Percentiles rank a stretch among this genome's conserved stretches.
phyloP scores from a whole-genome alignment of 2,888 invertebrate genomes.

The Heliconius charithonia region DNA sequence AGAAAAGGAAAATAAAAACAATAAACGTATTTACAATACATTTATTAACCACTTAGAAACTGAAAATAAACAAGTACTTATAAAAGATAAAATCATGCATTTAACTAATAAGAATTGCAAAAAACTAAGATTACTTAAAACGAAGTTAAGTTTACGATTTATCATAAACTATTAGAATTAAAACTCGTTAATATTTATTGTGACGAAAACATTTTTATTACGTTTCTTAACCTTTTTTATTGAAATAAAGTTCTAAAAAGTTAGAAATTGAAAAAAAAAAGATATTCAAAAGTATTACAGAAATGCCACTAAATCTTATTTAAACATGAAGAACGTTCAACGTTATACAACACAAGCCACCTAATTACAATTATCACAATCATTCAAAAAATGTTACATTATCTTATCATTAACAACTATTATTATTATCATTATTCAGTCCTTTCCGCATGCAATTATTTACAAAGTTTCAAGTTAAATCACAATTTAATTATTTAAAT shows the following conservation, averaged over 20 bases:
- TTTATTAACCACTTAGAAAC: conserved; percentile 17
- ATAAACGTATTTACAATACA: conserved; percentile 3
- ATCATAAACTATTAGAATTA: background rate
- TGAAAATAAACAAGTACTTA: background rate
- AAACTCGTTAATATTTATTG: background rate
- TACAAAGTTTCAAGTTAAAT: background rate
- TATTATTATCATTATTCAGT: conserved; percentile 23
- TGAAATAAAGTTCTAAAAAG: background rate
- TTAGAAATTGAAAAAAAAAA: background rate
- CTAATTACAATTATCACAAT: conserved; percentile 36
- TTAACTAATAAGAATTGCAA: background rate
- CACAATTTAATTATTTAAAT: background rate
- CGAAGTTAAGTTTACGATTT: background rate
- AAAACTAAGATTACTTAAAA: background rate
- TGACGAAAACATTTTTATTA: conserved; percentile 1
- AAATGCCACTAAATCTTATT: background rate
- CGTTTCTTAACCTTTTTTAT: background rate
- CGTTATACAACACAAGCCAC: conserved; percentile 17
- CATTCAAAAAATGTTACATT: conserved; percentile 25
- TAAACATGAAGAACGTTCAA: conserved; percentile 30
- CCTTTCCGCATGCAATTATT: conserved; percentile 18
- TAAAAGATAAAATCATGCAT: background rate
- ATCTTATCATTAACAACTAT: conserved; percentile 7
- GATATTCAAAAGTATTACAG: background rate
- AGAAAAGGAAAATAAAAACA: background rate